These are phyloP conservation scores for Lophius piscatorius DNA, from an alignment of 2,113 vertebrate species.

Conservation along the genomic window DNA sequence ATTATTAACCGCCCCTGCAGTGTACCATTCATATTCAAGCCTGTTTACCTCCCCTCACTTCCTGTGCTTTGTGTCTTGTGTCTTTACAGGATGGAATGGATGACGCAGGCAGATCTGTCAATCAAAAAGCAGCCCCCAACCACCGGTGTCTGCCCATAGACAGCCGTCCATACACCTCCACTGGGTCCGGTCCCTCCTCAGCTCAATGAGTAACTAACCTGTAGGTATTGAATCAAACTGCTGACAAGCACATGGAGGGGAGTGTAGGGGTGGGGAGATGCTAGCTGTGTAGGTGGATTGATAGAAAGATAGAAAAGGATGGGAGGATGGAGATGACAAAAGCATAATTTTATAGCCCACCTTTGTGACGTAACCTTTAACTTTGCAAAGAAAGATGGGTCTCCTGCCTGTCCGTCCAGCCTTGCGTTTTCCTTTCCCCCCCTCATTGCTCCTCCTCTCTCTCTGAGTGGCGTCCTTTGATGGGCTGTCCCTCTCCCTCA, in stretches of 20 bases:
- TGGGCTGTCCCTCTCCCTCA: constrained; percentile 66
- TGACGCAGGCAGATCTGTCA: constrained; percentile 79
- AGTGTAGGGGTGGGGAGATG: constrained; percentile 17
- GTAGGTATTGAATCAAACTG: constrained; percentile 82
- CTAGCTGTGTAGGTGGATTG: constrained; percentile 61
- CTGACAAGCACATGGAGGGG: constrained; percentile 72
- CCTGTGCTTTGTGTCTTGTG: constrained; percentile 75
- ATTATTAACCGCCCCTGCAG: constrained; percentile 78
- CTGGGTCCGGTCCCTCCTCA: constrained; percentile 52
- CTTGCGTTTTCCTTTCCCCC: background rate
- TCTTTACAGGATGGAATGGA: constrained; percentile 74
- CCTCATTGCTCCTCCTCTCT: constrained; percentile 29
- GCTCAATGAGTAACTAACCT: constrained; percentile 84
- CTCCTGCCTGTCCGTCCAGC: constrained; percentile 31
- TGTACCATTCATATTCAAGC: constrained; percentile 69
- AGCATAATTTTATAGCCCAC: constrained; percentile 66
- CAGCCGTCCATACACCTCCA: constrained; percentile 73
- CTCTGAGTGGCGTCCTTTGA: constrained; percentile 66
- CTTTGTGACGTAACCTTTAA: constrained; percentile 68
- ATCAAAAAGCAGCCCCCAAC: constrained; percentile 42
- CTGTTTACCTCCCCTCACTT: constrained; percentile 70
- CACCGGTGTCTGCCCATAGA: constrained; percentile 53
- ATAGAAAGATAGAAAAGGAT: constrained; percentile 50
- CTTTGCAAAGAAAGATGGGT: constrained; percentile 47
- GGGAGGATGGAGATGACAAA: constrained; percentile 70